Conservation (phyloP, 1,140 invertebrate genomes). For the Sinella curviseta region DNA sequence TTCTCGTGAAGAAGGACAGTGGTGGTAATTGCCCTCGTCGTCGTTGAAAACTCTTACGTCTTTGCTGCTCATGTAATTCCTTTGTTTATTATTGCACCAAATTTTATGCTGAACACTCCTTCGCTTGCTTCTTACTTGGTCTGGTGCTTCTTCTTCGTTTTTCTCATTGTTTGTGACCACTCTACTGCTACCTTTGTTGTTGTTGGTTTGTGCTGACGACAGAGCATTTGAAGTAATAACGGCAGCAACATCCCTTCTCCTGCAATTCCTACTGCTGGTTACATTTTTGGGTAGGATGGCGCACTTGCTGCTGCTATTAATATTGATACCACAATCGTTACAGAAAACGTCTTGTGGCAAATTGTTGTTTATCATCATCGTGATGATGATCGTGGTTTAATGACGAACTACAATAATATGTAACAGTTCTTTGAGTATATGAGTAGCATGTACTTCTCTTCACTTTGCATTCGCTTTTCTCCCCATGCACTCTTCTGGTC, state of each 20-base stretch:
- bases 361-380: background rate
- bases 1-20: background rate
- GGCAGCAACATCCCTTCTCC: no score
- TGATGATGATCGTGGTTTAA: background rate
- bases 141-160: background rate
- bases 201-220: background rate
- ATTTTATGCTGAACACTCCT: background rate
- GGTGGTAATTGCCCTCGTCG: no score
- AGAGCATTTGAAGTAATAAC: no score
- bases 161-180: background rate
- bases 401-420: background rate
- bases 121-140: no score
- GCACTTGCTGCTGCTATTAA: background rate
- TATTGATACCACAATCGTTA: background rate
- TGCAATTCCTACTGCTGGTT: no score
- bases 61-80: background rate
- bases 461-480: background rate
- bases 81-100: background rate
- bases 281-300: background rate
- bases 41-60: background rate
- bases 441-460: background rate
- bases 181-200: background rate
- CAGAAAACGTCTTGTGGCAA: background rate
- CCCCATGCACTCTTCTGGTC: background rate
- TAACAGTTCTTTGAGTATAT: no score